phyloP scores from a whole-genome alignment of 2,113 vertebrate species.

The Oryctolagus cuniculus region DNA sequence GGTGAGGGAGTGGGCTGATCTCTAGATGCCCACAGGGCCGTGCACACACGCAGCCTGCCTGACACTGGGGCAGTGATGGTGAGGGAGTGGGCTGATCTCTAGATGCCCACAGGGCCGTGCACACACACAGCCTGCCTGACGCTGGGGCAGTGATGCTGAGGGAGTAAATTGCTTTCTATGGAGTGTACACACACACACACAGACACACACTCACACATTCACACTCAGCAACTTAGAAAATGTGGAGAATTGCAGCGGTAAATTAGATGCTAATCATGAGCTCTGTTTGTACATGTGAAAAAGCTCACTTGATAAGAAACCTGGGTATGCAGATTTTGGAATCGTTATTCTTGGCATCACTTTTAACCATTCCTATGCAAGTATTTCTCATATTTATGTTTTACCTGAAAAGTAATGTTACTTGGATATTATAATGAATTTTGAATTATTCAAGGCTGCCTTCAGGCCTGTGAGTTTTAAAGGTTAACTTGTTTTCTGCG shows the following conservation, averaged over 20 bases:
- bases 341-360: constrained; percentile 3
- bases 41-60: too few relatives aligned
- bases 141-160: neutral
- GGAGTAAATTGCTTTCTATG: neutral
- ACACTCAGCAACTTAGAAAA: neutral
- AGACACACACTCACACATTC: too few relatives aligned
- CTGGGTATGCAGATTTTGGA: neutral
- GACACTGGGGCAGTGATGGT: too few relatives aligned
- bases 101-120: too few relatives aligned
- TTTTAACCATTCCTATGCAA: neutral
- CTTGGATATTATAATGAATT: neutral
- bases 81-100: too few relatives aligned
- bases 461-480: neutral
- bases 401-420: neutral
- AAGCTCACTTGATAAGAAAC: neutral
- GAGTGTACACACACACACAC: too few relatives aligned
- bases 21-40: too few relatives aligned
- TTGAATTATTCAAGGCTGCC: neutral
- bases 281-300: too few relatives aligned
- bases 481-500: neutral
- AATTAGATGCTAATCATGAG: neutral
- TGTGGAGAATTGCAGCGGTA: neutral
- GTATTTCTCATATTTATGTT: constrained; percentile 5
- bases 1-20: too few relatives aligned
- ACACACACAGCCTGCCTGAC: too few relatives aligned